A percentile compares a stretch with the other conserved stretches of the same genome.
phyloP scores from a whole-genome alignment of 37 sponge, comb jelly and placozoan species.

The Geodia barretti region DNA sequence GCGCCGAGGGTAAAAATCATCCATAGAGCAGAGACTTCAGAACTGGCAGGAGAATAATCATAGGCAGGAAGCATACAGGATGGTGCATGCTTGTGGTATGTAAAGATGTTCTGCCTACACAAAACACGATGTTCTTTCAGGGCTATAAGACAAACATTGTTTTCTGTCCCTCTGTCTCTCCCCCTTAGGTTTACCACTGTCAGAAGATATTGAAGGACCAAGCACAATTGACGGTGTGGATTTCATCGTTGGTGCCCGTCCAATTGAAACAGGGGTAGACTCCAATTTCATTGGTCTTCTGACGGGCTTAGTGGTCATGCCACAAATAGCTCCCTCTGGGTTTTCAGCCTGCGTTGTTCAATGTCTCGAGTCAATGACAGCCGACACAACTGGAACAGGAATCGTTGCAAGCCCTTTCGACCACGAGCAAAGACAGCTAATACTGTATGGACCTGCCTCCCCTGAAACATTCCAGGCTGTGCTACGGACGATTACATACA shows the following conservation, averaged over 20 bases:
- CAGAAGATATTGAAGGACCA: slow-evolving; percentile 57
- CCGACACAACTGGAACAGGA: slow-evolving; percentile 22
- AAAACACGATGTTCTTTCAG: too few species aligned
- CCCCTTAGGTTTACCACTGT: slow-evolving; percentile 44
- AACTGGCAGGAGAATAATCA: too few species aligned
- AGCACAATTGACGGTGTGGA: neutral
- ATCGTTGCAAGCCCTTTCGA: slow-evolving; percentile 35
- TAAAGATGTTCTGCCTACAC: too few species aligned
- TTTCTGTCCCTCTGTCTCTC: neutral
- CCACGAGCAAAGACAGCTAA: slow-evolving; percentile 29
- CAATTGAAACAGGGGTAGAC: slow-evolving; percentile 37
- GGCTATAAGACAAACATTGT: too few species aligned
- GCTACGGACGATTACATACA: slow-evolving; percentile 45
- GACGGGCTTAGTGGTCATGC: slow-evolving; percentile 26
- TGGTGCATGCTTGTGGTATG: too few species aligned
- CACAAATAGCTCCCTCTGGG: slow-evolving; percentile 17
- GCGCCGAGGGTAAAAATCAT: too few species aligned
- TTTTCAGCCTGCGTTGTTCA: slow-evolving; percentile 51
- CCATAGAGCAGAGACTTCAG: too few species aligned
- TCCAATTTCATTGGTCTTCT: slow-evolving; percentile 34
- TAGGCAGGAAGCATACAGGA: too few species aligned
- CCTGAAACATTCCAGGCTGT: slow-evolving; percentile 42
- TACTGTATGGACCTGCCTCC: slow-evolving; percentile 29
- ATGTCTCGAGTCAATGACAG: slow-evolving; percentile 54
- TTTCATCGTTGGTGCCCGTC: slow-evolving; percentile 62